Evolutionary conservation across 2,888 invertebrate genomes (phyloP).

Genomic region (Bursaphelenchus okinawaensis): DNA sequence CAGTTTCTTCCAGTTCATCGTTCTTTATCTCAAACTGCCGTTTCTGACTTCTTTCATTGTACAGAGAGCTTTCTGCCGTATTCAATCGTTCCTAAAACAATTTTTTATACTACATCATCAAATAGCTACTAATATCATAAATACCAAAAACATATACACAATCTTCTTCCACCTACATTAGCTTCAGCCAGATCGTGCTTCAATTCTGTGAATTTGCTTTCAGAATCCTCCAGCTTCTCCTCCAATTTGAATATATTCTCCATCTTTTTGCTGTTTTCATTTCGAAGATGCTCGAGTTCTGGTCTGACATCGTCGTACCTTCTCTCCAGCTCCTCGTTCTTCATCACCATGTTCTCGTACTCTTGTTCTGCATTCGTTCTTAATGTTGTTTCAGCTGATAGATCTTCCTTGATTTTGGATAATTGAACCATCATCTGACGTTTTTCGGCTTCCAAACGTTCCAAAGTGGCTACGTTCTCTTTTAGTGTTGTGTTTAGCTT

Average conservation of each 20-base stretch:
- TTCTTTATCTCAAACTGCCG: slow-evolving; percentile 25
- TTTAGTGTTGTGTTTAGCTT: slow-evolving; percentile 14
- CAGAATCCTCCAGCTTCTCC: slow-evolving; percentile 4
- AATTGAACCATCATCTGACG: slow-evolving; percentile 9
- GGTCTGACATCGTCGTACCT: slow-evolving; percentile 42
- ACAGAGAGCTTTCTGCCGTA: slow-evolving; percentile 17
- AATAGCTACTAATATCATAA: background rate
- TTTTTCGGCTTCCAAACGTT: slow-evolving; percentile 7
- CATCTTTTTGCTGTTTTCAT: background rate
- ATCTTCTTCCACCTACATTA: slow-evolving; percentile 26
- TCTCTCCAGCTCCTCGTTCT: slow-evolving; percentile 24
- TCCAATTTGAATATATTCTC: background rate
- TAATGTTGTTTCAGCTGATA: slow-evolving; percentile 28
- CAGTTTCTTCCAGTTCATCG: slow-evolving; percentile 31
- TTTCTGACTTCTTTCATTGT: slow-evolving; percentile 21
- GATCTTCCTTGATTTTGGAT: slow-evolving; percentile 31
- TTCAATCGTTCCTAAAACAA: slow-evolving; percentile 24
- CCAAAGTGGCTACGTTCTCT: slow-evolving; percentile 18
- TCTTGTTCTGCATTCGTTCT: slow-evolving; percentile 31
- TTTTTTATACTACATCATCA: background rate
- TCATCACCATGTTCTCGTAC: slow-evolving; percentile 23
- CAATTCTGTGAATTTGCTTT: slow-evolving; percentile 31
- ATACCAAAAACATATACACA: too few species aligned
- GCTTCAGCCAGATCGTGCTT: slow-evolving; percentile 29
- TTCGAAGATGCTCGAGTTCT: slow-evolving; percentile 24